Evolutionary conservation across 2,113 vertebrate genomes (phyloP).

Genomic region (Hiodon tergisus): DNA sequence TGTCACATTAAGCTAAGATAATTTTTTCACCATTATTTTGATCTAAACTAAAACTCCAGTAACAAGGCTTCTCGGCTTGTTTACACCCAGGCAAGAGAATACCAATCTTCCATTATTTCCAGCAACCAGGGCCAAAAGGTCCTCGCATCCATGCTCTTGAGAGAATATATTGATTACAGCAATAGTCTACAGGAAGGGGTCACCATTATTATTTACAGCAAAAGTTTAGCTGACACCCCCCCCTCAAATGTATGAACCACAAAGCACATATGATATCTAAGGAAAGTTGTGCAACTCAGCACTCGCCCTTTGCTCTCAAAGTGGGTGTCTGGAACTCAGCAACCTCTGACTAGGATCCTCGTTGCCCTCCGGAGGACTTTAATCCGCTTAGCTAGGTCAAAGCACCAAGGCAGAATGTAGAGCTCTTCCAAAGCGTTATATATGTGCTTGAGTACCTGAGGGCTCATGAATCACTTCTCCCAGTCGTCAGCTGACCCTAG

Average conservation of each 20-base stretch:
- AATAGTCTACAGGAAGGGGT: constrained; percentile 63
- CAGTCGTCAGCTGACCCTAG: constrained; percentile 29
- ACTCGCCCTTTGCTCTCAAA: constrained; percentile 63
- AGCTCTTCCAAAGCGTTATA: constrained; percentile 46
- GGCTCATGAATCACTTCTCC: constrained; percentile 53
- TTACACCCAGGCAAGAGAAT: constrained; percentile 62
- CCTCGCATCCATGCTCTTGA: constrained; percentile 56
- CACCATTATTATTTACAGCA: constrained; percentile 63
- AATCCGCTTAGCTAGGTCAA: constrained; percentile 65
- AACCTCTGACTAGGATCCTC: constrained; percentile 44
- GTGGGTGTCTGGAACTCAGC: constrained; percentile 66
- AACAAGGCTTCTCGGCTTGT: constrained; percentile 62
- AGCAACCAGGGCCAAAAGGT: constrained; percentile 69
- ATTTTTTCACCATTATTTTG: constrained; percentile 22
- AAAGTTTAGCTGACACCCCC: constrained; percentile 60
- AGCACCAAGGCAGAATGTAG: constrained; percentile 40
- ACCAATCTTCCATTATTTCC: constrained; percentile 71
- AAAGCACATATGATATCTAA: constrained; percentile 56
- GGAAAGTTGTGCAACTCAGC: constrained; percentile 61
- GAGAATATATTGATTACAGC: constrained; percentile 72
- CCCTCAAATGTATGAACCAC: constrained; percentile 52
- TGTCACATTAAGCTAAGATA: constrained; percentile 22
- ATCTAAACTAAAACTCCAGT: constrained; percentile 39
- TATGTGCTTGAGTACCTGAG: constrained; percentile 43
- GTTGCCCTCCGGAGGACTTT: constrained; percentile 52